These are phyloP conservation scores for Trypoxylon attenuatum DNA, from an alignment of 2,888 invertebrate species.

Conservation along the genomic window DNA sequence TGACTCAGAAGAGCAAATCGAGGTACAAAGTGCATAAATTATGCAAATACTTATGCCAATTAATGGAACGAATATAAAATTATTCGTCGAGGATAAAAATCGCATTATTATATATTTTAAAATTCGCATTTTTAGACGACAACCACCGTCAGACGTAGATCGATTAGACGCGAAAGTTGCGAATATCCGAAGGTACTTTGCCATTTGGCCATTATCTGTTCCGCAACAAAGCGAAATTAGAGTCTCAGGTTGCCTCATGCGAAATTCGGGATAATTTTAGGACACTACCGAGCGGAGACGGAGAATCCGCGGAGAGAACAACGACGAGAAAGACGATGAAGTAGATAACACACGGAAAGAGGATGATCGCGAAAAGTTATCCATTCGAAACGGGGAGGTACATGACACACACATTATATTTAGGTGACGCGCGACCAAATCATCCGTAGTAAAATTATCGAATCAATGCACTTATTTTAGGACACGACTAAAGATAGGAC, in stretches of 20 bases:
- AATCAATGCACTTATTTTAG: conserved; percentile 12
- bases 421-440: background rate
- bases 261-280: background rate
- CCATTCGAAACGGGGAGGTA: conserved; percentile 1
- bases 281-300: background rate
- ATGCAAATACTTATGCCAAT: too few relatives aligned
- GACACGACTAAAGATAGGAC: conserved; percentile 4
- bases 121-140: background rate
- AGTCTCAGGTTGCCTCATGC: background rate
- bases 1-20: background rate
- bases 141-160: background rate
- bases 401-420: conserved; percentile 10
- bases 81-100: background rate
- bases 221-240: background rate
- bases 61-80: too few relatives aligned
- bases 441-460: conserved; percentile 1
- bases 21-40: too few relatives aligned
- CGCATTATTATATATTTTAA: background rate
- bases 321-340: background rate
- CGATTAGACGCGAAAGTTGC: background rate
- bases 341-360: background rate
- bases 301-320: background rate
- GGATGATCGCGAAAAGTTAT: background rate
- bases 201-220: background rate
- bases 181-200: background rate